Conservation (phyloP, 2,113 vertebrate genomes). For the Centropus unirufus region DNA sequence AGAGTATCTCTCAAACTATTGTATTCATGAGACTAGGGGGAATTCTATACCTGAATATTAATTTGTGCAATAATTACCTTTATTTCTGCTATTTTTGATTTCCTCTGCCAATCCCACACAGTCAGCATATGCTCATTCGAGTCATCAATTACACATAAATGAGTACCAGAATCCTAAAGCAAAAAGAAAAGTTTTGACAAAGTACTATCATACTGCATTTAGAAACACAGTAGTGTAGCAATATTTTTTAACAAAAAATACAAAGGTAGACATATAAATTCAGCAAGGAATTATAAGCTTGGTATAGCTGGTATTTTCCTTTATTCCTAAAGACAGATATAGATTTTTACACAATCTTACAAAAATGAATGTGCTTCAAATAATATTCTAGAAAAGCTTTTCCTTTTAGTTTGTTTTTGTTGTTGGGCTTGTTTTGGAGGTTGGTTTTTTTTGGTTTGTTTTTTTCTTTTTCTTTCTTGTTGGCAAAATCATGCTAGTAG, state of each 20-base stretch:
- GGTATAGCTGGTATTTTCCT: not conserved
- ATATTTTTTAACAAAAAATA: not conserved
- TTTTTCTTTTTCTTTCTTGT: not conserved
- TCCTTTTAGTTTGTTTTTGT: not conserved
- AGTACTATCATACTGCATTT: not conserved
- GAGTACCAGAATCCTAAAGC: constrained; percentile 89
- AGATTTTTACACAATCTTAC: not conserved
- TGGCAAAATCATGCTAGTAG: not conserved
- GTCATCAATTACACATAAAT: constrained; percentile 95
- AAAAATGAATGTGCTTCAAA: not conserved
- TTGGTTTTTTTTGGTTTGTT: no score
- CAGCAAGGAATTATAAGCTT: not conserved
- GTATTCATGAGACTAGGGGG: not conserved
- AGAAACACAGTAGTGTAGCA: not conserved
- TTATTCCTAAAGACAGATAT: not conserved
- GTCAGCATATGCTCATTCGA: constrained; percentile 98
- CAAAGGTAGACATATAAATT: not conserved
- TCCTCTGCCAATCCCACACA: constrained; percentile 97
- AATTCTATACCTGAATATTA: not conserved
- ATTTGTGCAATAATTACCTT: constrained; percentile 82
- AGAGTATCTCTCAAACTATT: not conserved
- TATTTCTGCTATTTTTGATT: constrained; percentile 94
- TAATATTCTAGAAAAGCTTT: not conserved
- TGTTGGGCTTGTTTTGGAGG: no score
- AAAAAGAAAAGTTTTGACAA: not conserved